A percentile compares a stretch with the other conserved stretches of the same genome.
These are phyloP conservation scores for Lophochroa leadbeateri DNA, from an alignment of 2,113 vertebrate species.

Conservation along the genomic window DNA sequence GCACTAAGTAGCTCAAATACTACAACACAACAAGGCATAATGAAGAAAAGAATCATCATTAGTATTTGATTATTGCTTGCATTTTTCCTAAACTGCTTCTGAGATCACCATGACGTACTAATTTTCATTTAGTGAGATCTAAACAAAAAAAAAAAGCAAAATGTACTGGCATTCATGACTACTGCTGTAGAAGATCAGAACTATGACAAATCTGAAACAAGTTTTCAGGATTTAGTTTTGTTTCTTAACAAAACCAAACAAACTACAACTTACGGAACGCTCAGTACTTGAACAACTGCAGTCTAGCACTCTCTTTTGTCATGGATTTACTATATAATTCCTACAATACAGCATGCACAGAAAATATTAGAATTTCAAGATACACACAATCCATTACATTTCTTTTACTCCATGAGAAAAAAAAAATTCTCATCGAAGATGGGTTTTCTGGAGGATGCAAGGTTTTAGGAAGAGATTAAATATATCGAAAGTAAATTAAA, in stretches of 20 bases:
- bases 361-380: not conserved
- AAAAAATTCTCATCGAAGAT: not conserved
- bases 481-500: not conserved
- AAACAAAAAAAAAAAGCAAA: not conserved
- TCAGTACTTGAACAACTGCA: not conserved
- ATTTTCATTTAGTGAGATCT: not conserved
- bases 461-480: not conserved
- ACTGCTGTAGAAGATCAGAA: not conserved
- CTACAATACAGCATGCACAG: not conserved
- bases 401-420: fast-evolving
- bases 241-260: not conserved
- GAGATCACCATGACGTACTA: not conserved
- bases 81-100: not conserved
- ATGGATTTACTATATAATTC: not conserved
- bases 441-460: not conserved
- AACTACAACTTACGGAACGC: not conserved
- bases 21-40: not conserved
- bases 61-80: not conserved
- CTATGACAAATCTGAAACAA: not conserved
- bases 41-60: not conserved
- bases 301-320: not conserved
- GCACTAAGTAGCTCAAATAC: not conserved
- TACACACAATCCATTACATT: not conserved
- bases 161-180: not conserved
- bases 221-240: not conserved